Conservation (phyloP, 2,113 vertebrate genomes). For the Crotophaga sulcirostris region DNA sequence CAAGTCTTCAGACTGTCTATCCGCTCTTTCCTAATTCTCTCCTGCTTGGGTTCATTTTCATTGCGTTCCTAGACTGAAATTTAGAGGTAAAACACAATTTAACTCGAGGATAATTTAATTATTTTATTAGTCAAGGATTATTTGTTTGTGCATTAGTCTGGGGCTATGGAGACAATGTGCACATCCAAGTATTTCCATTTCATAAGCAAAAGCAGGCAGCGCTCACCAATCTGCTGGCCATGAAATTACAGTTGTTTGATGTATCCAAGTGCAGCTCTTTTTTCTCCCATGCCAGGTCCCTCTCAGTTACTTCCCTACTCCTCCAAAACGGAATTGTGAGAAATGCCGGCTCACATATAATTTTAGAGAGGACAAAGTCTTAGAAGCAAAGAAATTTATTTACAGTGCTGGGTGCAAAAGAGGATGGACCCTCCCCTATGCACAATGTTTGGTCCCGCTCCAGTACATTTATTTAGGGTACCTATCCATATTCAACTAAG, state of each 20-base stretch:
- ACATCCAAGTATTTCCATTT: not conserved
- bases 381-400: too few species aligned
- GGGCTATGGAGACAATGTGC: not conserved
- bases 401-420: too few species aligned
- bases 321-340: too few species aligned
- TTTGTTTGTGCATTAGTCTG: constrained; percentile 17
- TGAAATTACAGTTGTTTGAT: not conserved
- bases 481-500: too few species aligned
- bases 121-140: not conserved
- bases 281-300: not conserved
- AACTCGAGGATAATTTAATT: not conserved
- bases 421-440: too few species aligned
- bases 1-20: not conserved
- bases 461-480: too few species aligned
- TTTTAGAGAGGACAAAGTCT: too few species aligned
- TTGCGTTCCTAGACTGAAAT: not conserved
- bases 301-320: not conserved
- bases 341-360: too few species aligned
- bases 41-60: not conserved
- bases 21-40: not conserved
- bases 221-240: not conserved
- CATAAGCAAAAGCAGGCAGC: not conserved
- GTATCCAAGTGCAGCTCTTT: not conserved
- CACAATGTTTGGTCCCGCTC: too few species aligned
- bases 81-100: not conserved